These are phyloP conservation scores for Eupeodes latifasciatus DNA, from an alignment of 2,888 invertebrate genomes.

Conservation along the genomic window DNA sequence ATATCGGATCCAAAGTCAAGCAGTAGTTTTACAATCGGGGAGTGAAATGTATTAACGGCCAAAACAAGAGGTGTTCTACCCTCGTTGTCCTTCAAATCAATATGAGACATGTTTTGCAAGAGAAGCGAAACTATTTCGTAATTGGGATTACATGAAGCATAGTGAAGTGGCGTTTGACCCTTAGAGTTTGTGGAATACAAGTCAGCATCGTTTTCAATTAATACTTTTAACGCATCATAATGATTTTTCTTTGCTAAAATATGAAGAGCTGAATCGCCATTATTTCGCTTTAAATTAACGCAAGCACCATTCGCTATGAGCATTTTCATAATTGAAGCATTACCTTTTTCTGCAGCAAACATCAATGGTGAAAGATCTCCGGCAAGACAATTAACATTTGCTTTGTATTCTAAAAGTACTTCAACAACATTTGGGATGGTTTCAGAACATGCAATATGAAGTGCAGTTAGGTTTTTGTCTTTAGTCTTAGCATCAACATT, in stretches of 20 bases:
- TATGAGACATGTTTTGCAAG: not conserved
- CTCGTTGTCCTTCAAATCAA: not conserved
- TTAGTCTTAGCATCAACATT: conserved; percentile 4
- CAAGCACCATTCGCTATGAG: not conserved
- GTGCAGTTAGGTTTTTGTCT: not conserved
- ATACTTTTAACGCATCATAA: not conserved
- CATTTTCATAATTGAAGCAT: not conserved
- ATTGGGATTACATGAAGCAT: not conserved
- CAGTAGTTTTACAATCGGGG: not conserved
- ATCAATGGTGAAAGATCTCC: not conserved
- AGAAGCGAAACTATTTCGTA: not conserved
- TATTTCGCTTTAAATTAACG: not conserved
- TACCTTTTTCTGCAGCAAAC: not conserved
- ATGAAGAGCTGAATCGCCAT: conserved; percentile 14
- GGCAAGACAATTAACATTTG: conserved; percentile 6
- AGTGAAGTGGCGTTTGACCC: not conserved
- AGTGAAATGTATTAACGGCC: accelerated
- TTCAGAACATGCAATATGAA: conserved; percentile 13
- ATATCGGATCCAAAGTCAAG: conserved; percentile 6
- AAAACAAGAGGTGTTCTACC: conserved; percentile 8
- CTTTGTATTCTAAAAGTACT: conserved; percentile 29
- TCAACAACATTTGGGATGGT: not conserved
- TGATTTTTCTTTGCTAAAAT: not conserved
- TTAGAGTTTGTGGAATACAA: not conserved
- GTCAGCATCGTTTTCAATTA: not conserved